A percentile compares a stretch with the other conserved stretches of the same genome.
Evolutionary conservation across 2,888 invertebrate species (phyloP).

Genomic region (Ceriagrion tenellum): DNA sequence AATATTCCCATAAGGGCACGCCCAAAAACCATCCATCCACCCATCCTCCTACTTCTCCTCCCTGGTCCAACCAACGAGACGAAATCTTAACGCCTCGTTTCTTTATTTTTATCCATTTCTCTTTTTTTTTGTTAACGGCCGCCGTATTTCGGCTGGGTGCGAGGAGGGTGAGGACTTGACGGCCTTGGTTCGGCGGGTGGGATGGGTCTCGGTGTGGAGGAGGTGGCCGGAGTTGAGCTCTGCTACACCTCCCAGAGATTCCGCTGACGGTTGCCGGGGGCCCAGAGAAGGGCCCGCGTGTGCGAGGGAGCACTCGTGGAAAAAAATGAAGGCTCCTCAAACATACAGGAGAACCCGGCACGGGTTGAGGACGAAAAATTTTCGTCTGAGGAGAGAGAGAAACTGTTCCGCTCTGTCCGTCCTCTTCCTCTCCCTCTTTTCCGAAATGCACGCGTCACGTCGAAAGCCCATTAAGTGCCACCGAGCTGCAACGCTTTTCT

Average conservation of each 20-base stretch:
- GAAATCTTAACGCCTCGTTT: background rate
- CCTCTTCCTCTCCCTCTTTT: background rate
- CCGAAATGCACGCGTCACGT: background rate
- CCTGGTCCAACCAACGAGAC: background rate
- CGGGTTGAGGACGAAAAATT: background rate
- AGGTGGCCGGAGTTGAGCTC: background rate
- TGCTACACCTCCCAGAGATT: constrained; percentile 1
- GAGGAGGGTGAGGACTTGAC: constrained; percentile 48
- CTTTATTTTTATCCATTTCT: background rate
- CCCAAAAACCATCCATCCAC: constrained; percentile 9
- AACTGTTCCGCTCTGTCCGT: background rate
- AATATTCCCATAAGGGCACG: background rate
- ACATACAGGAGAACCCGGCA: background rate
- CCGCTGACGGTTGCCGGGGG: constrained; percentile 39
- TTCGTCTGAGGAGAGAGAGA: background rate
- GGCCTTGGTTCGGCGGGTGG: constrained; percentile 41
- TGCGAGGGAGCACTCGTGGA: background rate
- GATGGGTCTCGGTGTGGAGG: background rate
- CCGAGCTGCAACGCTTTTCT: too few species aligned
- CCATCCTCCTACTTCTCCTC: background rate
- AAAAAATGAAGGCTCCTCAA: background rate
- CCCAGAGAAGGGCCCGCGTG: constrained; percentile 11
- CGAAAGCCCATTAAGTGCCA: background rate
- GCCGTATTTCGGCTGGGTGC: constrained; percentile 51
- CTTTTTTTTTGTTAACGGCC: constrained; percentile 18